Evolutionary conservation across 1,140 invertebrate genomes (phyloP).

Genomic region (Maconellicoccus hirsutus): DNA sequence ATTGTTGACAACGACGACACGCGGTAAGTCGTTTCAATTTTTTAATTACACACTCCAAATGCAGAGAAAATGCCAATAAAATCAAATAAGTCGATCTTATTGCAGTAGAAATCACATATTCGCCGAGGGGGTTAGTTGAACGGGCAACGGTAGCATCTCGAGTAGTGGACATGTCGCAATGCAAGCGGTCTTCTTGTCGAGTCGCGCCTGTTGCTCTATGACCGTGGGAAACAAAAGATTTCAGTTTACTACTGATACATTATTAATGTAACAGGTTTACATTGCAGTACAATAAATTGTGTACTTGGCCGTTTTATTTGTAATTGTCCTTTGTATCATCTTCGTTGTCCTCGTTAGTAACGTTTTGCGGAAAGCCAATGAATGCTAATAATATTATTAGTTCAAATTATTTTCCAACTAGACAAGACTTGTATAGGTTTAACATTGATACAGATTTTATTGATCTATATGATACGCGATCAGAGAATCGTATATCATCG

Average conservation of each 20-base stretch:
- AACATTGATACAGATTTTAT: too few relatives aligned
- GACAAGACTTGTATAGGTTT: too few relatives aligned
- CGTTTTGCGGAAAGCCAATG: background rate
- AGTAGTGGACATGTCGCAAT: conserved; percentile 14
- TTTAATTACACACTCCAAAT: too few relatives aligned
- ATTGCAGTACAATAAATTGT: conserved; percentile 17
- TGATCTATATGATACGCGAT: too few relatives aligned
- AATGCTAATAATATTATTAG: conserved; percentile 17
- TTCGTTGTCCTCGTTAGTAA: conserved; percentile 12
- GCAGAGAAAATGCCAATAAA: background rate
- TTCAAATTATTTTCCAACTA: background rate
- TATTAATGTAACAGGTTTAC: conserved; percentile 21
- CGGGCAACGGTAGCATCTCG: background rate
- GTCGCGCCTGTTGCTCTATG: background rate
- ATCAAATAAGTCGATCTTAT: background rate
- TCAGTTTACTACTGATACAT: conserved; percentile 17
- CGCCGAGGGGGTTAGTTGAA: background rate
- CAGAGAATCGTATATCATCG: too few relatives aligned
- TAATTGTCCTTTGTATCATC: conserved; percentile 10
- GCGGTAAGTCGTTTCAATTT: too few relatives aligned
- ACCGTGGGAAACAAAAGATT: conserved; percentile 21
- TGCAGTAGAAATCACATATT: background rate
- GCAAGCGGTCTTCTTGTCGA: conserved; percentile 17
- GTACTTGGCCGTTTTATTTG: conserved; percentile 14
- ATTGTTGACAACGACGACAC: conserved; percentile 6